Evolutionary conservation across 2,113 vertebrate species (phyloP), one percentile per base, ranked within the genome.

Genomic region (Dipodomys spectabilis): DNA sequence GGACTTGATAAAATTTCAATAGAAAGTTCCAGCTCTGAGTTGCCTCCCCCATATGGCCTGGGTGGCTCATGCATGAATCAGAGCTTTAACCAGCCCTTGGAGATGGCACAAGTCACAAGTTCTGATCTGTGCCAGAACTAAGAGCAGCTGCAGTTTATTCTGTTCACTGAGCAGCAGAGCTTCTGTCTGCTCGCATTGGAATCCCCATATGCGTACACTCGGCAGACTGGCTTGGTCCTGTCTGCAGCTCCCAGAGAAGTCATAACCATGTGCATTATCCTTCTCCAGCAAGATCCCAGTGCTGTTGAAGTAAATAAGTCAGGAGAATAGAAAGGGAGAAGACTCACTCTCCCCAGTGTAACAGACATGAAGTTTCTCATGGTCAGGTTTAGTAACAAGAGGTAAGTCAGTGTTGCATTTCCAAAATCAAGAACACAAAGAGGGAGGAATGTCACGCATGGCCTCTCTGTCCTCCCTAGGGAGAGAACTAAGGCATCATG

Each of bases 81-180:
- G 90, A 95, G 82, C 49, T 79, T 73, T 94, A 91, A 95, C 57
- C 84, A 95, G 91, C 81, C 81, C 69, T 81, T 32, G 67, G 95
- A 94, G 89, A 94, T 78, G 73, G 93, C 81, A 39, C 19, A 87
- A 96, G 94, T 57, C 60, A 65, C 65, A 53, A 27, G 79, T 82
- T 57, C 45, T 69, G 69, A 85, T 53, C 32, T 0, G 10, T 93
- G 93, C 94, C 94, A 85, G 95, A 82, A 28, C 77, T 53, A 12
- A 85, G 30, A 95, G 96, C 96, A 95, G 95, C 95, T 96, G 94
- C 8, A 35, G 89, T 67, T 84, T 65, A 45, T 89, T 87, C 94
- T 95, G 97, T 79, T 91, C 95, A 87, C 73, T 95, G 93, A 94
- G 57, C 93, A 96, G 93, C 2, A 5, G 77, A 65, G 90, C 92